phyloP scores from a whole-genome alignment of 2,888 invertebrate genomes.

The Torymus texanus region DNA sequence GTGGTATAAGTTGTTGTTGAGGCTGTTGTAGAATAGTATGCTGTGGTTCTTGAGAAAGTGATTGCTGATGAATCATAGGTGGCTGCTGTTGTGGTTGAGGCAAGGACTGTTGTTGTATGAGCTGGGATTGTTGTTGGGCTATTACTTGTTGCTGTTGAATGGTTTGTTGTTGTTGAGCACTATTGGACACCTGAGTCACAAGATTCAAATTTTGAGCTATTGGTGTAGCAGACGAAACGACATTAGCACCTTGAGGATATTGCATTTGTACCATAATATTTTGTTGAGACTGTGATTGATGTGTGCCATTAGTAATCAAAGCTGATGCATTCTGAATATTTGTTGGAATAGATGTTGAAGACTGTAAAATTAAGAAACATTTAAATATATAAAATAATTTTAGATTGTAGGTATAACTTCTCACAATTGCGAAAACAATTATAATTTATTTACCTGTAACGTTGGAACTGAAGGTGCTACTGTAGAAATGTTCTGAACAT shows the following conservation, averaged over 20 bases:
- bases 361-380: conserved; percentile 16
- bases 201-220: conserved; percentile 54
- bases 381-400: too few species aligned
- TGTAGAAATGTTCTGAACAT: conserved; percentile 46
- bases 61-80: conserved; percentile 46
- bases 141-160: conserved; percentile 63
- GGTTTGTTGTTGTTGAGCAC: conserved; percentile 61
- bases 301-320: conserved; percentile 61
- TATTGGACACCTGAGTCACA: conserved; percentile 54
- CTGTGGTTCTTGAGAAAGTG: conserved; percentile 31
- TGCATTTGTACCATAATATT: conserved; percentile 67
- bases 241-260: conserved; percentile 63
- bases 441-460: conserved; percentile 31
- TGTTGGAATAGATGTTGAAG: conserved; percentile 58
- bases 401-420: background rate
- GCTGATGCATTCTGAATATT: conserved; percentile 63
- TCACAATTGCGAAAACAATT: background rate
- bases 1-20: conserved; percentile 41
- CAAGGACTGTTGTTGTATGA: conserved; percentile 60
- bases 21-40: conserved; percentile 47
- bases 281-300: conserved; percentile 66
- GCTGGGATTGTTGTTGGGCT: conserved; percentile 55
- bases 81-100: conserved; percentile 59
- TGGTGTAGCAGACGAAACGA: conserved; percentile 59
- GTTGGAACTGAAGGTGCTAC: conserved; percentile 31